Conservation (phyloP, 2,888 invertebrate species). For the Ormyrus labotus region DNA sequence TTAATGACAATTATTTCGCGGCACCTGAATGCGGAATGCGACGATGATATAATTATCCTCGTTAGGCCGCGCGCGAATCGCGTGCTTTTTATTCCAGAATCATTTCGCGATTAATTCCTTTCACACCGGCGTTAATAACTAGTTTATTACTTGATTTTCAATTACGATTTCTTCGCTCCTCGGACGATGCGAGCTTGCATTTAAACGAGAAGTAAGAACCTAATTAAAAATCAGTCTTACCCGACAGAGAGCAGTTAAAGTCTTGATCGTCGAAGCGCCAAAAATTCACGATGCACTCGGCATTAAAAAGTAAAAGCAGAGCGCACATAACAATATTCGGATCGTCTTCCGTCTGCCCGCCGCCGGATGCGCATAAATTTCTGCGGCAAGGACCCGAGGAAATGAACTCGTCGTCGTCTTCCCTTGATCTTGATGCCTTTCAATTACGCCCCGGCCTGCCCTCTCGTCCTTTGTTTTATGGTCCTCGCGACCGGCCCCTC, state of each 20-base stretch:
- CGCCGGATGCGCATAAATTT: constrained; percentile 57
- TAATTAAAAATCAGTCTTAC: no score
- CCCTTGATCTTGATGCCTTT: constrained; percentile 41
- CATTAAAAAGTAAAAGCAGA: no score
- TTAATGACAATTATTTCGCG: constrained; percentile 50
- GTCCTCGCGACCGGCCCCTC: background rate
- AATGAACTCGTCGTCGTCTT: constrained; percentile 47
- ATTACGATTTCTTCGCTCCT: constrained; percentile 17
- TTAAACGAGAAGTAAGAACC: no score
- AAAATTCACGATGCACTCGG: no score
- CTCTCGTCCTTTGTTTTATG: background rate
- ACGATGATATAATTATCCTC: constrained; percentile 42
- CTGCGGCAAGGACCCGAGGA: constrained; percentile 46
- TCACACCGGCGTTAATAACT: constrained; percentile 16
- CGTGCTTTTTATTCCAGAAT: background rate
- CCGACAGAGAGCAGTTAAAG: no score
- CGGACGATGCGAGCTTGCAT: background rate
- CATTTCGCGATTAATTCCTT: constrained; percentile 18
- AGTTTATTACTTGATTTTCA: constrained; percentile 27
- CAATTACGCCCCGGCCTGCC: background rate
- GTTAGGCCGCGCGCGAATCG: background rate
- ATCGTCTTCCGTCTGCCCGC: background rate
- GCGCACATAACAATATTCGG: no score
- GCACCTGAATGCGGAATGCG: background rate
- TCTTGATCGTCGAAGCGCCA: no score